These are phyloP conservation scores for Drosophila eohydei DNA, from an alignment of 2,888 invertebrate species.

Conservation along the genomic window DNA sequence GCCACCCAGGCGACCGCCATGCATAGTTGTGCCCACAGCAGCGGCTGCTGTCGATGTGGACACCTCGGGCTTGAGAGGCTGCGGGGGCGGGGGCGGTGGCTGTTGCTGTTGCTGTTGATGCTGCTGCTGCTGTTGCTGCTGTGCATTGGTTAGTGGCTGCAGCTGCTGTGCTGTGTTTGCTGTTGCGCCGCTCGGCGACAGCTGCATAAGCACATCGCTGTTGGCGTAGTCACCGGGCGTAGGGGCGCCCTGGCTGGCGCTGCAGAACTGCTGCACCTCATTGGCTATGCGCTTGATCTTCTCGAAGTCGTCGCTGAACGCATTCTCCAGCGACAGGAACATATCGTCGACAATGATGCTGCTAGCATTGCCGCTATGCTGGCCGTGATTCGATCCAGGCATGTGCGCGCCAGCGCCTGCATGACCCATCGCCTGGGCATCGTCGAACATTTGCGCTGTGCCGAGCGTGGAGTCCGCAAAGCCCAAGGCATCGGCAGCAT, in stretches of 20 bases:
- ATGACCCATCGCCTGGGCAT: slow-evolving; percentile 73
- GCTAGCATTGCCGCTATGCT: slow-evolving; percentile 68
- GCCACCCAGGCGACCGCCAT: slow-evolving; percentile 65
- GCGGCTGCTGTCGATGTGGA: slow-evolving; percentile 86
- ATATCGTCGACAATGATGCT: slow-evolving; percentile 85
- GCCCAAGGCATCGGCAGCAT: slow-evolving; percentile 84
- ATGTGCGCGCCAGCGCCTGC: slow-evolving; percentile 45
- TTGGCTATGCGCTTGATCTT: slow-evolving; percentile 93
- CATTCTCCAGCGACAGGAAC: slow-evolving; percentile 85
- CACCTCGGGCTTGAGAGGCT: slow-evolving; percentile 85
- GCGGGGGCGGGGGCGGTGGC: slow-evolving; percentile 45
- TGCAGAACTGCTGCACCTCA: slow-evolving; percentile 91
- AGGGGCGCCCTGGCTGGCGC: slow-evolving; percentile 74
- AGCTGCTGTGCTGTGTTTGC: slow-evolving; percentile 48
- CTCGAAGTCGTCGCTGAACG: slow-evolving; percentile 91
- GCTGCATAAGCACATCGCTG: slow-evolving; percentile 84
- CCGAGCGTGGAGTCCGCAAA: slow-evolving; percentile 84
- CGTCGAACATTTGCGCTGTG: slow-evolving; percentile 84
- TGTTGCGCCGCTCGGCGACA: slow-evolving; percentile 82
- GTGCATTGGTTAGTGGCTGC: slow-evolving; percentile 59
- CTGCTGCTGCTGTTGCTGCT: slow-evolving; percentile 51
- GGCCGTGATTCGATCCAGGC: slow-evolving; percentile 48
- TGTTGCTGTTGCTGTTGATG: slow-evolving; percentile 42
- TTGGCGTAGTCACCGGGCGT: slow-evolving; percentile 82
- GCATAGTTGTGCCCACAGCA: slow-evolving; percentile 8